phyloP scores from a whole-genome alignment of 2,888 invertebrate species.

The Napeogenes inachia region DNA sequence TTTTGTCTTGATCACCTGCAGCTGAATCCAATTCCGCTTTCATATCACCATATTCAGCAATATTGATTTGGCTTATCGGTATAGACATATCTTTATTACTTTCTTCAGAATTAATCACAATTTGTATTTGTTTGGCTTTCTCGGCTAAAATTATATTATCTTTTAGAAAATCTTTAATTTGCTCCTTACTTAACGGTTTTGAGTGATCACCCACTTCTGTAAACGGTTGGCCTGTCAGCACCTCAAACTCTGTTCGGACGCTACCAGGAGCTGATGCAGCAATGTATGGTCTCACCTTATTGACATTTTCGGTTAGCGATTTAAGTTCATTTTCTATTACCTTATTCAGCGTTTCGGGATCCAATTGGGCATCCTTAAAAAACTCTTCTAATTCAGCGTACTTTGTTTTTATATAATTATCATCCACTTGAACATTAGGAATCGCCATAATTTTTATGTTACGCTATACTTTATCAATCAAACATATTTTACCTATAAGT shows the following conservation, averaged over 20 bases:
- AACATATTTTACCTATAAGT: conserved; percentile 1
- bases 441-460: conserved; percentile 21
- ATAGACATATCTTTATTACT: conserved; percentile 42
- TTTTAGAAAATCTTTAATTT: conserved; percentile 55
- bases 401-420: conserved; percentile 52
- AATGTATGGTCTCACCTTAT: conserved; percentile 50
- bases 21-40: conserved; percentile 51
- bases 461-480: not conserved
- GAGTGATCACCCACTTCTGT: conserved; percentile 54
- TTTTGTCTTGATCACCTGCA: conserved; percentile 44
- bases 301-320: conserved; percentile 39
- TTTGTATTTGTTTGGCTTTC: conserved; percentile 68
- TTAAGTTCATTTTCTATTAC: conserved; percentile 64
- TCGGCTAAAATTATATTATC: conserved; percentile 58
- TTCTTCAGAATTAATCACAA: conserved; percentile 42
- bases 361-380: conserved; percentile 55
- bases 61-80: conserved; percentile 56
- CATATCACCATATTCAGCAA: conserved; percentile 43
- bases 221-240: conserved; percentile 71
- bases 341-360: conserved; percentile 51
- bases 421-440: conserved; percentile 20
- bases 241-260: conserved; percentile 62
- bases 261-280: conserved; percentile 53
- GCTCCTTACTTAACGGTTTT: conserved; percentile 50
- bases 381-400: conserved; percentile 53